These are phyloP conservation scores for Drosophila acutilabella DNA, from an alignment of 2,888 invertebrate species.

Conservation along the genomic window DNA sequence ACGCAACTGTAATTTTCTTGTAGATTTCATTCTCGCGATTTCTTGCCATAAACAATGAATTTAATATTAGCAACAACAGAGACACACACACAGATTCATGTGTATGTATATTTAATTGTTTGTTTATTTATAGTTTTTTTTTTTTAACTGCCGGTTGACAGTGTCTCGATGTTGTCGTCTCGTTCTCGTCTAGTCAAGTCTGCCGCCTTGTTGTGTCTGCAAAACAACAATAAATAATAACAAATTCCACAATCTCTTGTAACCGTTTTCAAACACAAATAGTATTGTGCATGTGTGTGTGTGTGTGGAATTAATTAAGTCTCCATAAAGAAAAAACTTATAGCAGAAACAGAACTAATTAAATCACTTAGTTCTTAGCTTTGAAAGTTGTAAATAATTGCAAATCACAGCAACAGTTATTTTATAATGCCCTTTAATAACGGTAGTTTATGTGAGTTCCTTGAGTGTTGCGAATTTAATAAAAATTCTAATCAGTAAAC, in stretches of 20 bases:
- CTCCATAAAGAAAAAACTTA: neutral
- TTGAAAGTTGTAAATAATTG: neutral
- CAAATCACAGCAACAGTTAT: too few relatives aligned
- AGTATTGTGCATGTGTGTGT: slow-evolving; percentile 2
- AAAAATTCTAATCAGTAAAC: too few relatives aligned
- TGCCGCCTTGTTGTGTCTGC: slow-evolving; percentile 31
- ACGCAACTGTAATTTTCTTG: slow-evolving; percentile 10
- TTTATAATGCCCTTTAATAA: too few relatives aligned
- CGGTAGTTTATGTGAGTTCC: too few relatives aligned
- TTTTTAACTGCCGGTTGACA: slow-evolving; percentile 13
- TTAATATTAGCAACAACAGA: slow-evolving; percentile 14
- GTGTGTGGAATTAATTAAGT: slow-evolving; percentile 14
- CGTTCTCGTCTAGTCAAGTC: slow-evolving; percentile 31
- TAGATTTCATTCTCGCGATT: slow-evolving; percentile 7
- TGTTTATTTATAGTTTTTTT: slow-evolving; percentile 47
- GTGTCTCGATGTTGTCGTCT: slow-evolving; percentile 16
- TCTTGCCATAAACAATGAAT: slow-evolving; percentile 3
- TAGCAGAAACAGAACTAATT: slow-evolving; percentile 13
- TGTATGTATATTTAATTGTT: slow-evolving; percentile 1
- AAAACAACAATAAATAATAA: slow-evolving; percentile 19
- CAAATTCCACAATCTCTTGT: slow-evolving; percentile 12
- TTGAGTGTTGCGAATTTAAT: too few relatives aligned
- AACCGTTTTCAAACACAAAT: slow-evolving; percentile 8
- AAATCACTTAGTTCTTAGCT: neutral
- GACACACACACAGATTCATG: neutral